phyloP scores from a whole-genome alignment of 1,140 invertebrate species.

The Neodiprion virginianus region DNA sequence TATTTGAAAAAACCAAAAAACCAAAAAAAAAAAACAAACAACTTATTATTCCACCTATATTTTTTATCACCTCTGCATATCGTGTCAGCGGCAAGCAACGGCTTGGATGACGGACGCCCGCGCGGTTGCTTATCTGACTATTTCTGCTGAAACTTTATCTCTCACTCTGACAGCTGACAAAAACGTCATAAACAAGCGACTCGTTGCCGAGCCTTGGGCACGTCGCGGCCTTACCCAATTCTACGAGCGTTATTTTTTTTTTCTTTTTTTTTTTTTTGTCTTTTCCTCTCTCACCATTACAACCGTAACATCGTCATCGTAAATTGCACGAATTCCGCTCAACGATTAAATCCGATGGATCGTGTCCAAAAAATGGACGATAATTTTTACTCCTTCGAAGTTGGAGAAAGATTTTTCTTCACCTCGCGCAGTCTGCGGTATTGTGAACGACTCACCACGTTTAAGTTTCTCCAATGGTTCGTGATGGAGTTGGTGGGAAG shows the following conservation, averaged over 20 bases:
- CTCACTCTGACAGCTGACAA: slow-evolving; percentile 44
- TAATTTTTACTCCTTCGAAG: no score
- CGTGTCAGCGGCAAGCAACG: not conserved
- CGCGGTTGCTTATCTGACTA: slow-evolving; percentile 41
- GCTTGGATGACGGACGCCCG: slow-evolving; percentile 27
- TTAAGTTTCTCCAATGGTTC: slow-evolving; percentile 84
- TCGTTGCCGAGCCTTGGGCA: no score
- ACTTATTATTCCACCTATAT: no score
- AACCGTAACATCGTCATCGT: no score
- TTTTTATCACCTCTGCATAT: no score
- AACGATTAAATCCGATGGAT: no score
- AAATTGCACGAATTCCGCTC: slow-evolving; percentile 20
- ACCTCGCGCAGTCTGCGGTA: slow-evolving; percentile 16
- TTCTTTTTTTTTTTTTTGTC: not conserved
- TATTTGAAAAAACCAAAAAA: not conserved
- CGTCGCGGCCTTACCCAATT: slow-evolving; percentile 27
- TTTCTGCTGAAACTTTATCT: slow-evolving; percentile 50
- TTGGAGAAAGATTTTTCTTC: no score
- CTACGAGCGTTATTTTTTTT: not conserved
- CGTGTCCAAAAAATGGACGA: no score
- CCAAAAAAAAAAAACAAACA: not conserved
- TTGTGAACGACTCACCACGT: slow-evolving; percentile 72
- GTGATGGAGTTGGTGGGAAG: slow-evolving; percentile 70
- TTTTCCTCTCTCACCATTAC: no score
- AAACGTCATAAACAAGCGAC: slow-evolving; percentile 4